Evolutionary conservation across 2,797 vertebrate species (phyloP).

Genomic region (Ctenosaura bakeri): DNA sequence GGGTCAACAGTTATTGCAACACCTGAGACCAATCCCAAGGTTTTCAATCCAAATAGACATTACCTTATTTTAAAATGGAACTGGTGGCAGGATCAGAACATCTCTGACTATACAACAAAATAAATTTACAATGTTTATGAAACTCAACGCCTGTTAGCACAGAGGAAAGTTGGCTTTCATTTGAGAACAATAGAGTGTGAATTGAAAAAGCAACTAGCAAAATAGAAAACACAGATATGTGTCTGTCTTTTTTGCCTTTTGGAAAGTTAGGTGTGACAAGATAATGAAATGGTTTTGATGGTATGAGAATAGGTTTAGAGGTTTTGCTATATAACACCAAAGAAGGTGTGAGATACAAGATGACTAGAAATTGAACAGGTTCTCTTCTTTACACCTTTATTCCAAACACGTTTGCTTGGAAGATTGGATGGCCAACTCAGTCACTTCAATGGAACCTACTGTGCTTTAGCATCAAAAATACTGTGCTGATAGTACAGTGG

Average conservation of each 20-base stretch:
- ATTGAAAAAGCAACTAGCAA: background rate
- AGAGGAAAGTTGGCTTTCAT: background rate
- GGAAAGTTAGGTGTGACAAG: constrained; percentile 20
- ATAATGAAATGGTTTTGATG: constrained; percentile 22
- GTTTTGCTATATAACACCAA: background rate
- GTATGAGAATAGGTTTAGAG: constrained; percentile 14
- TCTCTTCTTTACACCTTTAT: constrained; percentile 16
- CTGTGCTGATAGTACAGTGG: background rate
- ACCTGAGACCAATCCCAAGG: constrained; percentile 61
- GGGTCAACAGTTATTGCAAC: constrained; percentile 71
- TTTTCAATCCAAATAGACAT: constrained; percentile 17
- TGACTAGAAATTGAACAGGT: constrained; percentile 32
- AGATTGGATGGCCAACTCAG: background rate
- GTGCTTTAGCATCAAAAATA: background rate
- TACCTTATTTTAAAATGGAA: background rate
- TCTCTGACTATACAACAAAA: background rate
- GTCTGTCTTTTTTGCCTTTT: background rate
- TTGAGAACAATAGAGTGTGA: background rate
- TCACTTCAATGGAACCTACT: constrained; percentile 2
- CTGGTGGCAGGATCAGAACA: background rate
- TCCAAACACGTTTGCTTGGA: background rate
- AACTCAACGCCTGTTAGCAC: background rate
- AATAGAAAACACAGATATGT: constrained; percentile 1
- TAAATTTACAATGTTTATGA: constrained; percentile 3
- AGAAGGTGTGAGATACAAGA: constrained; percentile 28